Evolutionary conservation across 2,113 vertebrate genomes (phyloP).

Genomic region (Geococcyx californianus): DNA sequence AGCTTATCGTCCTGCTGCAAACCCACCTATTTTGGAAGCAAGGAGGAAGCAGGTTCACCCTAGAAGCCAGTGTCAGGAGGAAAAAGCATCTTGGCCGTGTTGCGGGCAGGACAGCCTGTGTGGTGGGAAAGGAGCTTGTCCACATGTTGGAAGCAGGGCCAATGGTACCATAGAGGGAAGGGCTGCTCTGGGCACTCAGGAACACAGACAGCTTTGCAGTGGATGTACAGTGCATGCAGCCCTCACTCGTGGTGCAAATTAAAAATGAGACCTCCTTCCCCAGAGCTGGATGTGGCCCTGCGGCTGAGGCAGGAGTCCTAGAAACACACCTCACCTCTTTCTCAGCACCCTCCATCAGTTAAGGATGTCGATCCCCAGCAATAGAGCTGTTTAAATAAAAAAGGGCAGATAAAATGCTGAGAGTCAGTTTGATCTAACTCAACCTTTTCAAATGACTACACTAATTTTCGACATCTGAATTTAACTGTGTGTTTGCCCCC

Average conservation of each 20-base stretch:
- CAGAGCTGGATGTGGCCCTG: not conserved
- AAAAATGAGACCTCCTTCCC: not conserved
- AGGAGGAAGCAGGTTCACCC: too few species aligned
- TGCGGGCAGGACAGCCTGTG: not conserved
- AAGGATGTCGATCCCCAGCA: not conserved
- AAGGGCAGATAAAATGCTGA: constrained; percentile 57
- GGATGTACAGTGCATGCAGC: accelerated
- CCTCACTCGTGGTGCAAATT: not conserved
- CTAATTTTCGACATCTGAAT: constrained; percentile 78
- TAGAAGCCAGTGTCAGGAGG: too few species aligned
- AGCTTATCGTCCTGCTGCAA: not conserved
- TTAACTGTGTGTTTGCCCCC: constrained; percentile 88
- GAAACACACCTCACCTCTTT: not conserved
- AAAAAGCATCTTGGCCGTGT: not conserved
- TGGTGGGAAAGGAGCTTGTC: not conserved
- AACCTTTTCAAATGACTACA: constrained; percentile 81
- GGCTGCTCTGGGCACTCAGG: not conserved
- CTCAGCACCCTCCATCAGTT: constrained; percentile 8
- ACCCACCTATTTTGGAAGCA: too few species aligned
- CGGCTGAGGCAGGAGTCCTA: not conserved
- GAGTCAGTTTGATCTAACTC: constrained; percentile 73
- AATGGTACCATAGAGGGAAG: not conserved
- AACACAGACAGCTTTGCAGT: not conserved
- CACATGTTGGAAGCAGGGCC: accelerated
- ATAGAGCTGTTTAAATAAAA: constrained; percentile 44